Base-by-base conservation (phyloP, 2,888 invertebrate genomes). In the Archaeoteleia sp. region DNA sequence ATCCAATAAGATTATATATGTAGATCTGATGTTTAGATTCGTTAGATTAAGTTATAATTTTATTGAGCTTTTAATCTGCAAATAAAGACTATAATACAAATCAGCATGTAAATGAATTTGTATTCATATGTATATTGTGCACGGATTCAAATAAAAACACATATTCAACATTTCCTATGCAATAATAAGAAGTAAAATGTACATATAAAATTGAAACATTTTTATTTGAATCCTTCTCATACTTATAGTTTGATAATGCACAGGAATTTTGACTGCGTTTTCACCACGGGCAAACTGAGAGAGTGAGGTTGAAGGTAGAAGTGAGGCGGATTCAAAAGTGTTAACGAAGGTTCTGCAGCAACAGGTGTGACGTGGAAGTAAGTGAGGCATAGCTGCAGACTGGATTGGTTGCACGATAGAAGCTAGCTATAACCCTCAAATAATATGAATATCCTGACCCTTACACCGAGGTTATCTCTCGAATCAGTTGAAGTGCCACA, bases 201-300 rank as follows among this genome's bases (percentile, higher is more conserved):
- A 32, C 14, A 25, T 46, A 39, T 25, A 1, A 29, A 49, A 42
- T n/a, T 34, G 39, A 4, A 67, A n/a, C n/a, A n/a, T n/a, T n/a
- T n/a, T 62, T 34, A 61, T 43, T 71, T 57, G 68, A 72, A 71
- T 70, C 54, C 57, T 65, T 55, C 61, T 72, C 58, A 67, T 75
- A 72, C 68, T 77, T 14, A 67, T 78, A 78, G 78, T 79, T 81
- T 77, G 72, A 82, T 77, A 72, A 81, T 81, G 81, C 74, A 79
- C 82, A 82, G 82, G 82, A 77, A 79, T 77, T 68, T 79, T 80
- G 79, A 82, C 82, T 82, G 73, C 81, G 78, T 82, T 82, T 82
- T 82, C 78, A 79, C 79, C 82, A 76, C 61, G 82, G 80, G 79
- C 81, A 80, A 82, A 82, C 81, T 80, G 81, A 82, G 78, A 62